Base-by-base conservation (phyloP, 1,140 invertebrate species). In the Saccostrea cuccullata region DNA sequence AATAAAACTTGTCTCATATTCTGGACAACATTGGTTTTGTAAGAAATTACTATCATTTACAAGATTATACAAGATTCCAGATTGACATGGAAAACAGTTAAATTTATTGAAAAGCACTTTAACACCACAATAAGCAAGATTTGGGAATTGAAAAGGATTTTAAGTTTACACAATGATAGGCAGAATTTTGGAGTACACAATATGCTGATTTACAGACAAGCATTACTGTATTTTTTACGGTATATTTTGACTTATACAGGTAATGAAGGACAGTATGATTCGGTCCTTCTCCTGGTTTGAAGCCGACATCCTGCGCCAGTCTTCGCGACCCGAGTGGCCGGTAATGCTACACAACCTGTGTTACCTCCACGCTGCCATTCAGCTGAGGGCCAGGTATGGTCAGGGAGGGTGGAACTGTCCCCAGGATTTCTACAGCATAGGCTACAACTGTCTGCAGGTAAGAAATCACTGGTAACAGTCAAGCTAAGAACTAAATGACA, bases 291-390 rank as follows among this genome's bases (percentile, higher is more conserved):
- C 88, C 6, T 93, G 91, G 86, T 93, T 95, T 91, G 94, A 95
- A 84, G 87, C 92, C 17, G 94, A 95, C 84, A 93, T 94, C 60
- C 86, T 95, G 55, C 93, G 93, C 83, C 92, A 93, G 87, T 93
- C 92, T 15, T 91, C 89, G 11, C 88, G 93, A 12, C 88, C 91
- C 3, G 94, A 95, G 70, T 95, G 94, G 94, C 92, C 94, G 8
- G 88, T 92, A 12, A 90, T 95, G 85, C 90, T 95, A 58, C 94
- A 95, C 90, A 95, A 95, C 88, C 89, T 95, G 89, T 95, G 94
- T 88, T 94, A 94, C 89, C 90, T 95, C 8, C 94, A 95, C 87
- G 93, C 92, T 67, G 93, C 94, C n/a, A 87, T 95, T 20, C 92
- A 93, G 58, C 92, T 95, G 0, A 87, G 94, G 56, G 91, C 93